Conservation (phyloP, 2,797 vertebrate genomes). For the Pseudotriccus pelzelni region DNA sequence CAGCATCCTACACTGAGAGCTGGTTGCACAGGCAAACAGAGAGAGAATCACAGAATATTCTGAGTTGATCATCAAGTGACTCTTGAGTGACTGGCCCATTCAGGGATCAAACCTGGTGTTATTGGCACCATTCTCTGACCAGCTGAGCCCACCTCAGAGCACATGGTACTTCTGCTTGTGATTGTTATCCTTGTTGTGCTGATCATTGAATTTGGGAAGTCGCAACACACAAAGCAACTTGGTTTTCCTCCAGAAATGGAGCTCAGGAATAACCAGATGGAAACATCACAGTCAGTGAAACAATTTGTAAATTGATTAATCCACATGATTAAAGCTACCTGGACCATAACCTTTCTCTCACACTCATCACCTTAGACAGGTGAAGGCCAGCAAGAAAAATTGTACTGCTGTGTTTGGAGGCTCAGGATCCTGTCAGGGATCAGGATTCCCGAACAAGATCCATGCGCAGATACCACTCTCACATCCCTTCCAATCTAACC, state of each 20-base stretch:
- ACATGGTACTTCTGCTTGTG: not conserved
- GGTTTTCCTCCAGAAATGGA: not conserved
- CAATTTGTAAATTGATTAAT: not conserved
- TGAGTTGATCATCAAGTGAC: no score
- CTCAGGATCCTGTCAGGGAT: not conserved
- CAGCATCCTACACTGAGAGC: not conserved
- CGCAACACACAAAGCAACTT: not conserved
- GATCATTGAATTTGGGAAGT: not conserved
- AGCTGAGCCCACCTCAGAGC: no score
- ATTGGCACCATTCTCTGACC: no score
- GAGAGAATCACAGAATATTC: no score
- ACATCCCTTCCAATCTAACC: rapidly evolving
- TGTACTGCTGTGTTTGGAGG: rapidly evolving
- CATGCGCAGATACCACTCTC: not conserved
- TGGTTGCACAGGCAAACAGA: not conserved
- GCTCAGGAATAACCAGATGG: not conserved
- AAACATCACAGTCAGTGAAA: not conserved
- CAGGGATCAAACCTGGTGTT: no score
- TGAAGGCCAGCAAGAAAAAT: not conserved
- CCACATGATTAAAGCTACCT: not conserved
- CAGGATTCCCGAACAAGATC: not conserved
- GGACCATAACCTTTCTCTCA: not conserved
- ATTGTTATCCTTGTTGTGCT: not conserved
- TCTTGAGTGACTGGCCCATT: no score
- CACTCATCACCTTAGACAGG: not conserved